Base-by-base conservation (phyloP, 1,140 invertebrate genomes). In the Drepana arcuata region DNA sequence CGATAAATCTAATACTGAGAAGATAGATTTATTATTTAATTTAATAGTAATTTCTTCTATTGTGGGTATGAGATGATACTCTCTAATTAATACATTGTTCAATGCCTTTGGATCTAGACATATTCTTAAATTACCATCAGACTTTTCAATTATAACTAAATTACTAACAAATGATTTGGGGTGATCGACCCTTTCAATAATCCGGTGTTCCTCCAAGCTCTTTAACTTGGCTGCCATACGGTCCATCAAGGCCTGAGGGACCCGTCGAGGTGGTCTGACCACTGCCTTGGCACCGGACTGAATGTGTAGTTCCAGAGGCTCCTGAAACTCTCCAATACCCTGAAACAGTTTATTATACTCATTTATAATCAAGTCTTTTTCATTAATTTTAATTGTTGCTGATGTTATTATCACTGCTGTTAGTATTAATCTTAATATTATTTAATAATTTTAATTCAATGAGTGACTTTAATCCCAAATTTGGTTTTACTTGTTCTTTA, bases 41-140 rank as follows among this genome's bases (percentile, higher is more conserved):
- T 44, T 41, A 12, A 37, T 2, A 0, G 42, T 11, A 14, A 48
- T 38, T 39, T 38, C 42, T 2, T 57, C 49, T 23, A 46, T 32
- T 3, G 47, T 53, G 7, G 48, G 54, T 7, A 61, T 58, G 6
- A 41, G 24, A 23, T 48, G 53, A 37, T 61, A 27, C n/a, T 60
- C 29, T 42, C 46, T 54, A 13, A 39, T 30, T 27, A 67, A 39
- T 7, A 41, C 36, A 14, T 48, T 29, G 36, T 60, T 60, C n/a
- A 57, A 31, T 9, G 56, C 32, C 24, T 48, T 44, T 3, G 47
- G 52, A 34, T 65, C 61, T 15, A 64, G 28, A 42, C 59, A 54
- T 14, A 61, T 40, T 38, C 58, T 41, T 24, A 60, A 41, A 30
- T 11, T 29, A 10, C 23, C 27, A 41, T 48, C 36, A 41, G 12